Evolutionary conservation across 2,888 invertebrate genomes (phyloP), one percentile per base, ranked within the genome.

Genomic region (Liposcelis brunnea): DNA sequence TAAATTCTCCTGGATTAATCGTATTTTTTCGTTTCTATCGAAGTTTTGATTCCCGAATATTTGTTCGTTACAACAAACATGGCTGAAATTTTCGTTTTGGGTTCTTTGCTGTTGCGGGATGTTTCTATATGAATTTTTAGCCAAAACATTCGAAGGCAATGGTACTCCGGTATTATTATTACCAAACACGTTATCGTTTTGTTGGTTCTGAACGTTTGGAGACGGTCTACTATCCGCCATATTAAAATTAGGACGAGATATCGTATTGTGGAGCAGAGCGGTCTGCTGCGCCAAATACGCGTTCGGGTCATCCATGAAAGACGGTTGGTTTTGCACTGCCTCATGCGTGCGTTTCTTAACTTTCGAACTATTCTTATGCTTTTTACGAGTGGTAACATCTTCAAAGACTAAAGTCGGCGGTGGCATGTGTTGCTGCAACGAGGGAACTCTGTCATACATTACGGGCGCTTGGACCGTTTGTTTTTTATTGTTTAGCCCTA

Each of bases 271-370:
- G 43, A 90, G 63, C 52, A 90, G 62, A 26, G 83, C 84, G 0
- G 90, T 89, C 61, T 91, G 90, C 55, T 90, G 89, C 4, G 87
- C 87, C 53, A 91, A 66, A 63, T 87, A 91, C 2, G 87, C 90
- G 56, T 80, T 83, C 0, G 90, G 89, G 62, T 91, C 89, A 53
- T 91, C 90, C 70, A 90, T 77, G 59, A 89, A 90, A 31, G 87
- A 87, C 1, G 85, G 85, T 51, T 75, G 67, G 18, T 40, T 26
- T 26, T 26, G 26, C 4, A 26, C 26, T 4, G 26, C 8, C 12
- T 40, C 40, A 6, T 19, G 40, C 19, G 5, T 3, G 7, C 21
- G 16, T 19, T 21, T 14, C 21, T 61, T 52, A 11, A 61, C 61
- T 56, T 74, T 72, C 26, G 26, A 26, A 15, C 57, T 58, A 33